These are phyloP conservation scores for Pampusana beccarii DNA, from an alignment of 2,113 vertebrate genomes.

Conservation along the genomic window DNA sequence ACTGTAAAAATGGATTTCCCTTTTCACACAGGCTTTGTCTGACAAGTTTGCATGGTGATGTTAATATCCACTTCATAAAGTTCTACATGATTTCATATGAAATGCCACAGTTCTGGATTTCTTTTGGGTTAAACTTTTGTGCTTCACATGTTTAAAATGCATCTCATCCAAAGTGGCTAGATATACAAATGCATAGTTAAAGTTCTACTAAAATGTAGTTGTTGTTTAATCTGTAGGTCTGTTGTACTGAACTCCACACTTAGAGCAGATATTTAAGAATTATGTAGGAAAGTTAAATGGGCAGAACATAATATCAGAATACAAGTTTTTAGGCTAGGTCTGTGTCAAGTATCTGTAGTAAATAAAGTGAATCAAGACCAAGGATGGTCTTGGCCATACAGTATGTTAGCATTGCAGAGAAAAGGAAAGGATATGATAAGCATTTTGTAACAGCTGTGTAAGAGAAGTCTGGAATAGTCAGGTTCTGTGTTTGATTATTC, in stretches of 20 bases:
- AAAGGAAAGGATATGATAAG: background rate
- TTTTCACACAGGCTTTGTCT: background rate
- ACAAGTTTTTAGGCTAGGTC: background rate
- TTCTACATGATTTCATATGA: background rate
- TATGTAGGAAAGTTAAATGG: background rate
- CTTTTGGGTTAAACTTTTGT: background rate
- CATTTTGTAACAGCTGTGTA: background rate
- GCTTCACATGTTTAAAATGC: background rate
- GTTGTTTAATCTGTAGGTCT: background rate
- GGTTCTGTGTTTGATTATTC: background rate
- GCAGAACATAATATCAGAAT: background rate
- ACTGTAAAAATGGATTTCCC: background rate
- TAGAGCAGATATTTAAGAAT: background rate
- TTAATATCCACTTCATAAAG: background rate
- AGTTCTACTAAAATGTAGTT: background rate
- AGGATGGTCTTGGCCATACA: background rate
- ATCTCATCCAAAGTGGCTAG: background rate
- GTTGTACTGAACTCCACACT: background rate
- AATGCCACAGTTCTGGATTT: background rate
- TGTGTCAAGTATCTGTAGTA: background rate
- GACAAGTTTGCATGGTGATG: background rate
- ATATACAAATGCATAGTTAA: background rate
- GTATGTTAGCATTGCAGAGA: background rate
- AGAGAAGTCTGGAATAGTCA: background rate
- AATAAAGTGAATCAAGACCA: too few relatives aligned